phyloP scores from a whole-genome alignment of 2,113 vertebrate genomes.

The Syrmaticus mikado region DNA sequence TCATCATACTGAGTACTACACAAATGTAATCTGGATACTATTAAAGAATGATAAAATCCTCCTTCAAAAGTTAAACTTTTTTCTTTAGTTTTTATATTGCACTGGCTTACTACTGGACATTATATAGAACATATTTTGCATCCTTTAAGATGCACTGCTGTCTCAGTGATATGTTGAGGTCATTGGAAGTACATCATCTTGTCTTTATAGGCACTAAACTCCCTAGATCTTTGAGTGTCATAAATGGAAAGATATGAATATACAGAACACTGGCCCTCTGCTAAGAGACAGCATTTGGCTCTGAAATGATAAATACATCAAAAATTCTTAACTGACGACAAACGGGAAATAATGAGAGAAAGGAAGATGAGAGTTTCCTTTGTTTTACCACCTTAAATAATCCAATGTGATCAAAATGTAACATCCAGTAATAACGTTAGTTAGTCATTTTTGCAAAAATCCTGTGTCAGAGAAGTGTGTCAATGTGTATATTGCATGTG shows the following conservation, averaged over 20 bases:
- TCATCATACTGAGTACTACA: constrained; percentile 4
- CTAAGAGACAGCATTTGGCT: neutral
- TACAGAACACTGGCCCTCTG: neutral
- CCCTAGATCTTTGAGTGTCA: neutral
- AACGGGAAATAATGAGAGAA: neutral
- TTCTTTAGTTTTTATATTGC: neutral
- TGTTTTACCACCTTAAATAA: neutral
- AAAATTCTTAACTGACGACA: neutral
- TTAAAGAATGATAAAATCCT: constrained; percentile 66
- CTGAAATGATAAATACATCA: neutral
- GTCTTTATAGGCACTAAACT: neutral
- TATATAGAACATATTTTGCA: neutral
- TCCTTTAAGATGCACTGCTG: neutral
- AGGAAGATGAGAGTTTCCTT: neutral
- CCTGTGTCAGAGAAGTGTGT: neutral
- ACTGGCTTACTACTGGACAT: neutral
- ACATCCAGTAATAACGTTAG: neutral
- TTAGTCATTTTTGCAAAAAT: neutral
- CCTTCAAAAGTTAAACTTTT: neutral
- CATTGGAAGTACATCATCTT: neutral
- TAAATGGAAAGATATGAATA: neutral
- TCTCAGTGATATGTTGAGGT: neutral
- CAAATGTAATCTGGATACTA: constrained; percentile 36
- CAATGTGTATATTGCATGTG: fast-evolving
- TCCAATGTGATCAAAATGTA: neutral